These are phyloP conservation scores for Drosophila hamatofila DNA, from an alignment of 2,888 invertebrate genomes.

Conservation along the genomic window DNA sequence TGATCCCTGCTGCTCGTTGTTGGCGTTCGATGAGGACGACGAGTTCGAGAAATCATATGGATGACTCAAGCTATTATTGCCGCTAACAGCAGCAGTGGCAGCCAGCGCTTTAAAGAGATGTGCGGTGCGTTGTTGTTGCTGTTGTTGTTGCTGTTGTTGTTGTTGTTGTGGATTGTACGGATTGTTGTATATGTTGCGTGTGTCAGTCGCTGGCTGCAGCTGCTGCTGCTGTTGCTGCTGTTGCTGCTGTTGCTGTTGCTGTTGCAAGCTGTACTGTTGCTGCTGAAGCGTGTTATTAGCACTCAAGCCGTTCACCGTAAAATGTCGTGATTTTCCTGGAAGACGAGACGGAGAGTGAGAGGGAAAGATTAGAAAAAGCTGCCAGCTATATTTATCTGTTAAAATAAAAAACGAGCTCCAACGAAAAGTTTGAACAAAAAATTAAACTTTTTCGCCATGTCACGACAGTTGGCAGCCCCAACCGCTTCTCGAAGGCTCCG, in stretches of 20 bases:
- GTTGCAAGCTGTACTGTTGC: constrained; percentile 86
- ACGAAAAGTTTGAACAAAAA: constrained; percentile 47
- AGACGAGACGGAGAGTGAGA: constrained; percentile 9
- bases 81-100: constrained; percentile 65
- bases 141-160: constrained; percentile 79
- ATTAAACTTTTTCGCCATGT: constrained; percentile 55
- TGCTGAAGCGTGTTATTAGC: constrained; percentile 81
- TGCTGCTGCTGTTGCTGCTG: constrained; percentile 83
- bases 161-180: constrained; percentile 85
- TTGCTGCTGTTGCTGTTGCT: constrained; percentile 85
- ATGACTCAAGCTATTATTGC: constrained; percentile 68
- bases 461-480: constrained; percentile 51
- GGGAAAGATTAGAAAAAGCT: constrained; percentile 14
- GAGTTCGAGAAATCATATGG: constrained; percentile 83
- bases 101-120: constrained; percentile 82
- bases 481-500: neutral
- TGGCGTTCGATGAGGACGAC: constrained; percentile 75
- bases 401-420: constrained; percentile 10
- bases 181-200: constrained; percentile 87
- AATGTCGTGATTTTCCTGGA: constrained; percentile 91
- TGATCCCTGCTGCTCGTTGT: constrained; percentile 83
- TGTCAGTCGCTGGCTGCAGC: constrained; percentile 85
- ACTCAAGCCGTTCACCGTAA: constrained; percentile 87
- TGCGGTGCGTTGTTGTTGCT: constrained; percentile 74
- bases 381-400: constrained; percentile 12